Conservation (phyloP, 2,888 invertebrate species). For the Platycheirus albimanus region DNA sequence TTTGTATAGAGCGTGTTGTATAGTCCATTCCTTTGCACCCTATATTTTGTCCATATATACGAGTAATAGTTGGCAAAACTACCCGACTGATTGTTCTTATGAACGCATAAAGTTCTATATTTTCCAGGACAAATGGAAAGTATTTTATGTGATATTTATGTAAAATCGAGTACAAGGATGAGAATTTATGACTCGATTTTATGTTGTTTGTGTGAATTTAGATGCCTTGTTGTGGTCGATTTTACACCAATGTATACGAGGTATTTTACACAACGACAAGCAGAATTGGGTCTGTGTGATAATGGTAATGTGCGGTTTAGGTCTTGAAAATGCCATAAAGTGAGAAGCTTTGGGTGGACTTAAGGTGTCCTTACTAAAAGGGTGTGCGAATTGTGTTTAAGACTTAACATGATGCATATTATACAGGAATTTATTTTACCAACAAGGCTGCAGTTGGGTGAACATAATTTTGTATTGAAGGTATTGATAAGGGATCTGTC, state of each 20-base stretch:
- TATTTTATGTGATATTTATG: constrained; percentile 69
- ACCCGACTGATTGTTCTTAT: constrained; percentile 57
- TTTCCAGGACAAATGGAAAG: constrained; percentile 62
- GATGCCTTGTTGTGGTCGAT: constrained; percentile 63
- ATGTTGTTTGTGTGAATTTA: constrained; percentile 61
- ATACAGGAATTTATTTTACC: constrained; percentile 7
- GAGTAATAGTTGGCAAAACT: constrained; percentile 29
- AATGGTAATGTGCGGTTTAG: constrained; percentile 42
- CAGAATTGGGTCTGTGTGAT: constrained; percentile 52
- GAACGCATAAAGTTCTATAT: constrained; percentile 57
- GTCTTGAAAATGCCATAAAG: constrained; percentile 50
- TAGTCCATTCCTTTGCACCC: constrained; percentile 6
- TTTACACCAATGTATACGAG: constrained; percentile 56
- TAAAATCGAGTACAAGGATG: constrained; percentile 65
- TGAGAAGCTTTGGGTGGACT: constrained; percentile 26
- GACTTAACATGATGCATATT: constrained; percentile 20
- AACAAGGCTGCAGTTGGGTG: constrained; percentile 11
- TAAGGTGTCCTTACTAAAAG: constrained; percentile 23
- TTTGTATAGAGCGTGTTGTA: constrained; percentile 2
- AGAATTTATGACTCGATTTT: constrained; percentile 64
- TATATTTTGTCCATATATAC: not conserved
- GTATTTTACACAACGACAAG: not conserved
- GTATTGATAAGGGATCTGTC: constrained; percentile 21
- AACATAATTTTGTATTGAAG: not conserved
- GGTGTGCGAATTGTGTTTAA: constrained; percentile 26